Evolutionary conservation across 2,113 vertebrate species (phyloP), one percentile per base, ranked within the genome.

Genomic region (Tricholaema leucomelas): DNA sequence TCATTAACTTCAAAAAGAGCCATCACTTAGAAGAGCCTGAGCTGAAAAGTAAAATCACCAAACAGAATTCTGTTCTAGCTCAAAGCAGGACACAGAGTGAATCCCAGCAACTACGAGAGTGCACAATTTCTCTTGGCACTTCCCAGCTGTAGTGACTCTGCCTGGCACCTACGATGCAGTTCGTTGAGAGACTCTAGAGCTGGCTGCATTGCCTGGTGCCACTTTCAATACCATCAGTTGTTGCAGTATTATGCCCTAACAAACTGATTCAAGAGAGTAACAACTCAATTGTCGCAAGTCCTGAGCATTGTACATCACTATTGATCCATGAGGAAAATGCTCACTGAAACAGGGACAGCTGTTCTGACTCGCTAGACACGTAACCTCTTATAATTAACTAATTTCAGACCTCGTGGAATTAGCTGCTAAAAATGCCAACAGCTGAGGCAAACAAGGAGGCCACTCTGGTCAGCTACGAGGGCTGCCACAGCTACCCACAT

Each of bases 391-490:
- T 93, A 94, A 96, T 96, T 95, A 94, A 96, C 95, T 94, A 81
- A 96, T 95, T 95, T 95, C 89, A 93, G 85, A 78, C 72, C 83
- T 86, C 88, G 88, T 42, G 66, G 91, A 97, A 96, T 97, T 91
- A 94, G 92, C 94, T 92, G 82, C 81, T 94, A 77, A 74, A 95
- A 95, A 96, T 90, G 84, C 91, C 94, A 96, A 88, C 90, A 95
- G 89, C 92, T 96, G 95, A 96, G 84, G 93, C 80, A 90, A 96
- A 94, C 65, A 55, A 92, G 78, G 89, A 96, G 94, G 91, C 85
- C 91, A 81, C 89, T 95, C 72, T 1, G 85, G 85, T 63, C 23
- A 18, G 66, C 88, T 67, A 59, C 5, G 13, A 70, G 44, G 85
- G 90, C 88, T 92, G 78, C 8, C 31, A 87, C 85, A 95, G 92